A percentile compares a stretch with the other conserved stretches of the same genome.
Evolutionary conservation across 2,797 vertebrate genomes (phyloP).

Genomic region (Centropyge bicolor): DNA sequence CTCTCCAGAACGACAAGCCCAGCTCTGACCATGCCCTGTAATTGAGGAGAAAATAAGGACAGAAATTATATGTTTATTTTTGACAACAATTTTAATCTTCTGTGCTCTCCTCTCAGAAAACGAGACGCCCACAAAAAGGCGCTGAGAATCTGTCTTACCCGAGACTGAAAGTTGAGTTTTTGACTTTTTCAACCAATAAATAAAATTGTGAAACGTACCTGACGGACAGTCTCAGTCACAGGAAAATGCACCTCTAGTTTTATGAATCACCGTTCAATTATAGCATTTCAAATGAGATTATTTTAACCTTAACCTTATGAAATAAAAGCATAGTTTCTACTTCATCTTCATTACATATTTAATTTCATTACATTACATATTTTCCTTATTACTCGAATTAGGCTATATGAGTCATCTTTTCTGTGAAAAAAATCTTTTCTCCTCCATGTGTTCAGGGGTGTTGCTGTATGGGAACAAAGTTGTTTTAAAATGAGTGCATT

Average conservation of each 20-base stretch:
- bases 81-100: constrained; percentile 92
- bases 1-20: constrained; percentile 88
- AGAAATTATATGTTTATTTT: constrained; percentile 93
- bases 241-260: neutral
- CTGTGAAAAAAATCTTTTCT: neutral
- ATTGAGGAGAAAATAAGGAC: constrained; percentile 91
- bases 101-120: constrained; percentile 87
- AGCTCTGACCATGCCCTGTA: constrained; percentile 89
- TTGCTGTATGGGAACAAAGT: neutral
- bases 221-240: neutral
- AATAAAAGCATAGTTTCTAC: neutral
- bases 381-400: neutral
- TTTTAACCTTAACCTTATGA: neutral
- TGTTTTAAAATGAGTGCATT: neutral
- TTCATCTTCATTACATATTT: neutral
- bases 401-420: neutral
- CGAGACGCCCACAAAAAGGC: constrained; percentile 85
- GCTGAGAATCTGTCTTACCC: constrained; percentile 80
- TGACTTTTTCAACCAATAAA: constrained; percentile 70
- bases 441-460: neutral
- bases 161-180: constrained; percentile 68
- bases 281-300: neutral
- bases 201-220: constrained; percentile 41
- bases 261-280: neutral
- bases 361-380: too few relatives aligned